Evolutionary conservation across 2,113 vertebrate genomes (phyloP).

Genomic region (Lepisosteus oculatus): DNA sequence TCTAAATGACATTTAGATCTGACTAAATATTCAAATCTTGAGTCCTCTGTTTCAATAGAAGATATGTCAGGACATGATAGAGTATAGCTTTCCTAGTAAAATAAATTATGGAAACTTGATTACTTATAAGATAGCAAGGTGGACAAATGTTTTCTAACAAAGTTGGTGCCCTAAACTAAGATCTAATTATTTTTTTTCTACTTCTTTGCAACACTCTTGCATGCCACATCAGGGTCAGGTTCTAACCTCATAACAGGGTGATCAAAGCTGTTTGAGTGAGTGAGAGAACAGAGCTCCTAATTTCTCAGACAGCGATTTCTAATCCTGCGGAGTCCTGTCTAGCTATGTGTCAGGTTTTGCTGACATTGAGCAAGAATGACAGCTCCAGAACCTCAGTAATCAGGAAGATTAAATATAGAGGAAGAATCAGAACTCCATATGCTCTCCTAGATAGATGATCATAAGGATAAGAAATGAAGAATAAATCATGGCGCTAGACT

Average conservation of each 20-base stretch:
- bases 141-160: slow-evolving; percentile 64
- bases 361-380: slow-evolving; percentile 41
- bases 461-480: slow-evolving; percentile 45
- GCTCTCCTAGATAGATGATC: slow-evolving; percentile 48
- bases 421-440: slow-evolving; percentile 42
- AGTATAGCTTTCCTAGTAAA: slow-evolving; percentile 66
- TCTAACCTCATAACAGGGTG: slow-evolving; percentile 61
- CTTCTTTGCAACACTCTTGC: slow-evolving; percentile 52
- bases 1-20: slow-evolving; percentile 13
- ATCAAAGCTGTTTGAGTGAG: slow-evolving; percentile 62
- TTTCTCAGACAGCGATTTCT: slow-evolving; percentile 58
- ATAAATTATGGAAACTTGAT: slow-evolving; percentile 79
- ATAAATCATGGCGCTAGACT: slow-evolving; percentile 41
- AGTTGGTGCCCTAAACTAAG: slow-evolving; percentile 46
- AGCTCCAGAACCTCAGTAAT: slow-evolving; percentile 48
- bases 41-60: slow-evolving; percentile 59
- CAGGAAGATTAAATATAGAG: slow-evolving; percentile 52
- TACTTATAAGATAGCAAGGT: slow-evolving; percentile 67
- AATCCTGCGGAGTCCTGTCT: slow-evolving; percentile 37
- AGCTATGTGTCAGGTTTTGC: slow-evolving; percentile 37
- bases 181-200: slow-evolving; percentile 39
- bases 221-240: slow-evolving; percentile 66
- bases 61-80: slow-evolving; percentile 76
- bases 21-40: slow-evolving; percentile 69
- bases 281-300: slow-evolving; percentile 48